Percentiles rank a stretch among this genome's conserved stretches.
These are phyloP conservation scores for Apoda limacodes DNA, from an alignment of 2,888 invertebrate genomes.

Conservation along the genomic window DNA sequence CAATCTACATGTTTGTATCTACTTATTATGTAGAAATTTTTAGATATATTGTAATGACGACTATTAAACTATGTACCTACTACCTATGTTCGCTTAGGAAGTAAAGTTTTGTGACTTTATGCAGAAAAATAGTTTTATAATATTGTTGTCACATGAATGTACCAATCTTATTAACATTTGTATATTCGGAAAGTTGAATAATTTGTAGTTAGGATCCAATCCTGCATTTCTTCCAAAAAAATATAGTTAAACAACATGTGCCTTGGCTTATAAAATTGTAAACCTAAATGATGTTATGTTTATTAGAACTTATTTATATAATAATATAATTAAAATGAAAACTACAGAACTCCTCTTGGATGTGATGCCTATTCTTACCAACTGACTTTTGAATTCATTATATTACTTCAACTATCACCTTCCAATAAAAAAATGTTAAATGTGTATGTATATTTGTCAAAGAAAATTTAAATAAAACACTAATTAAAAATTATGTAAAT, in stretches of 20 bases:
- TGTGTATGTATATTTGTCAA: too few species aligned
- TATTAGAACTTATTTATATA: constrained; percentile 38
- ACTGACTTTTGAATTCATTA: too few species aligned
- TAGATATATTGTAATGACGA: constrained; percentile 58
- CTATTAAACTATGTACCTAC: constrained; percentile 46
- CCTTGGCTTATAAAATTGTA: constrained; percentile 62
- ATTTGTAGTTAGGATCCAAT: constrained; percentile 68
- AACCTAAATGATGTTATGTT: constrained; percentile 54
- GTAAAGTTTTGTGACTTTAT: constrained; percentile 66
- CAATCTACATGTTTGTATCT: constrained; percentile 54
- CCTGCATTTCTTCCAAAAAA: constrained; percentile 62
- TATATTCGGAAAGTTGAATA: constrained; percentile 69
- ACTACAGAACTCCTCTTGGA: constrained; percentile 32
- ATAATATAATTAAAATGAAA: constrained; percentile 21
- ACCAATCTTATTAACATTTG: constrained; percentile 67
- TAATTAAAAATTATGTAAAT: too few species aligned
- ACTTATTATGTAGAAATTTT: constrained; percentile 58
- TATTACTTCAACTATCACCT: too few species aligned
- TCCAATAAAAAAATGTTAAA: too few species aligned
- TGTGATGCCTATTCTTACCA: constrained; percentile 38
- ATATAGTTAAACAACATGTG: constrained; percentile 58
- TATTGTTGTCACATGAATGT: constrained; percentile 69
- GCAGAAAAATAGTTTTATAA: constrained; percentile 69
- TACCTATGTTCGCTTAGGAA: constrained; percentile 68
- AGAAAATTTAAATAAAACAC: too few species aligned